These are phyloP conservation scores for Nymphalis io DNA, from an alignment of 1,140 invertebrate species.

Conservation along the genomic window DNA sequence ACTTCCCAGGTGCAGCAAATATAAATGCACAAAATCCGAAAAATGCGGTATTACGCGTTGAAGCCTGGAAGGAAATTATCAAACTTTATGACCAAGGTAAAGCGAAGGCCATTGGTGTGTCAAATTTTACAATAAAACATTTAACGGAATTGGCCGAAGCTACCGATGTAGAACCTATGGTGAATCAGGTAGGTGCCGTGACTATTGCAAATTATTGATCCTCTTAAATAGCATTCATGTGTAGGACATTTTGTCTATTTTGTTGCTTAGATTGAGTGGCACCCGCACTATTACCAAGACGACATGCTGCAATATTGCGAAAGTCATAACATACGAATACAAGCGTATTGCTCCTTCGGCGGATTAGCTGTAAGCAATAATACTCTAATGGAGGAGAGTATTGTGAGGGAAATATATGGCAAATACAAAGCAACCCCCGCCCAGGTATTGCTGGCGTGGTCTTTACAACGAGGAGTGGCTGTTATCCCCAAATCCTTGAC, in stretches of 20 bases:
- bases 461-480: slow-evolving; percentile 84
- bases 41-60: slow-evolving; percentile 81
- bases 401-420: slow-evolving; percentile 81
- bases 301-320: slow-evolving; percentile 85
- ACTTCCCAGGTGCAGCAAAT: slow-evolving; percentile 88
- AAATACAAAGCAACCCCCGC: slow-evolving; percentile 83
- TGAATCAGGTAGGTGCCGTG: slow-evolving; percentile 86
- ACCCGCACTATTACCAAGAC: slow-evolving; percentile 87
- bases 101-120: slow-evolving; percentile 90
- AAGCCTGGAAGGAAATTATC: slow-evolving; percentile 87
- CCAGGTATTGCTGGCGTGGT: slow-evolving; percentile 87
- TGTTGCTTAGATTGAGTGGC: slow-evolving; percentile 87
- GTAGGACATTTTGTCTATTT: background rate
- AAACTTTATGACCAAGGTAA: slow-evolving; percentile 83
- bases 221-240: background rate
- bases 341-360: slow-evolving; percentile 91
- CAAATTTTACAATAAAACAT: slow-evolving; percentile 90
- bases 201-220: background rate
- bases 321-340: slow-evolving; percentile 85
- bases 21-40: slow-evolving; percentile 73
- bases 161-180: slow-evolving; percentile 83
- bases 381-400: slow-evolving; percentile 82
- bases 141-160: slow-evolving; percentile 84
- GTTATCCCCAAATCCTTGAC: slow-evolving; percentile 87
- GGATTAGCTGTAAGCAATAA: slow-evolving; percentile 80